Evolutionary conservation across 2,113 vertebrate species (phyloP), one percentile per base, ranked within the genome.

Genomic region (Pomatostomus ruficeps): DNA sequence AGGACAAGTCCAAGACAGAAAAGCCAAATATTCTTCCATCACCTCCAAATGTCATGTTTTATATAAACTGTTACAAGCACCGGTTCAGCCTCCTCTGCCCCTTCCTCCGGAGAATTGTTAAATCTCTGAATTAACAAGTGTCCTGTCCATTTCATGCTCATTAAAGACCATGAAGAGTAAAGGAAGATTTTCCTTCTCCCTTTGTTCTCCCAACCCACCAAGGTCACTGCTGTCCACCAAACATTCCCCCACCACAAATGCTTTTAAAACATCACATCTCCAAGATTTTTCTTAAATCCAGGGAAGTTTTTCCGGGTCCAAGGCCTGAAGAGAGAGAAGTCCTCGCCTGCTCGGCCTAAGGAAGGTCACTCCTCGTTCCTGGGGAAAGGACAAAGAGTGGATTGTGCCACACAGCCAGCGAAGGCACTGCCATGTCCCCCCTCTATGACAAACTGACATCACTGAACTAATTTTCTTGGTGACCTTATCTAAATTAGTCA

Each of bases 401-500:
- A 80, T 28, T 83, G 71, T 16, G 36, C 77, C 70, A 12, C 42
- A 24, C 71, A 74, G 70, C n/a, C 2, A 91, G 36, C 22, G 52
- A 94, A 95, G 84, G 74, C 81, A 72, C 75, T 4, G 46, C 91
- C 91, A 88, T 49, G 43, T 91, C 94, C 93, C 29, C 23, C 80
- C 81, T 70, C 79, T 33, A 20, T 97, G 97, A 97, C 93, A 92
- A 96, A 97, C 96, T 4, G 91, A 89, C 96, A 94, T 95, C 80
- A 63, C 96, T 91, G 95, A 92, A 95, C 97, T 98, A 89, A 97
- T 98, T 97, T 98, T 96, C 98, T 43, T 96, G 97, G 97, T 98
- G 98, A 98, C 98, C 97, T 98, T 98, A 97, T 98, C 98, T 96
- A 97, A 97, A 98, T 97, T 96, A 97, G 97, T 97, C 92, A 95